Base-by-base conservation (phyloP, 2,113 vertebrate genomes). In the Tyto alba region DNA sequence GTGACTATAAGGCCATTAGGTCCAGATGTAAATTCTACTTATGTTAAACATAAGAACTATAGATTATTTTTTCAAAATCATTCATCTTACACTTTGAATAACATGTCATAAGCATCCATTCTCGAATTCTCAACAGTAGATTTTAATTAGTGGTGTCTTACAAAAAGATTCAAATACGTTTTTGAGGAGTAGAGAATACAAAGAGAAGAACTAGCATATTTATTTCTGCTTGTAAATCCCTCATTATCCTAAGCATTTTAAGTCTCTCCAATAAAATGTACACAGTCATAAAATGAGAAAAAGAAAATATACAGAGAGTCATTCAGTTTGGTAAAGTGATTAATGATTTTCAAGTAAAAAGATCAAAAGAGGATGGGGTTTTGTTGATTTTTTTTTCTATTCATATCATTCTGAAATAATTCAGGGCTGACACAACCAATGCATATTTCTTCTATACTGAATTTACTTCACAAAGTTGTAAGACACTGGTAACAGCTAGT, bases 31-130 rank as follows among this genome's bases (percentile, higher is more conserved):
- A 84, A 91, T 59, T 69, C 74, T 66, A 53, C 4, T 89, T 7
- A 9, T 20, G 17, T 53, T 88, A 38, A 90, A 55, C 64, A 55
- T 62, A 59, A 88, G 18, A 75, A 85, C 82, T 59, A 22, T 16
- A 40, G 40, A 36, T 17, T 38, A 40, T 36, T 68, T 66, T 48
- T 83, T 67, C 62, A 47, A 67, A 83, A 53, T 53, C 48, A 57
- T 36, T 72, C 23, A 83, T 85, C 36, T 74, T 45, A 89, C 95
- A 89, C 52, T 57, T 55, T 41, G 34, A 79, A 48, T 72, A 93
- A 40, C 23, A 5, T 20, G 41, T 40, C 16, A 87, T 43, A 57
- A 89, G 75, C 34, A 91, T 89, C 82, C 25, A 57, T 36, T n/a
- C 38, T 14, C 34, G 47, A 43, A 83, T 88, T 92, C 43, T 95